Conservation (phyloP, 2,797 vertebrate genomes). For the Labroides dimidiatus region DNA sequence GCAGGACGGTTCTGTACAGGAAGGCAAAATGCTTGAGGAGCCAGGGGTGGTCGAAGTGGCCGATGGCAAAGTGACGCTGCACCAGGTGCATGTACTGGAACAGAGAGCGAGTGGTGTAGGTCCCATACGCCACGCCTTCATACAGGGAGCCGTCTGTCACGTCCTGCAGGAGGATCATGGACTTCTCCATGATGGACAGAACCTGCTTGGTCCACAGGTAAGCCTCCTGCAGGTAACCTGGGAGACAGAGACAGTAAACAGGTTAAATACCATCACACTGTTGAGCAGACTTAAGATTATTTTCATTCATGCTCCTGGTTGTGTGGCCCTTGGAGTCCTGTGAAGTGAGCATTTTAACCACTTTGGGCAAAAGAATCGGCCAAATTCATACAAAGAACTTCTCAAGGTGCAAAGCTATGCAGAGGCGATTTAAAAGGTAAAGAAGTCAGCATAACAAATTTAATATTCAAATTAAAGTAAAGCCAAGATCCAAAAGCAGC, state of each 20-base stretch:
- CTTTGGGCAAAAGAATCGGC: too few relatives aligned
- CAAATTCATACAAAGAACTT: too few relatives aligned
- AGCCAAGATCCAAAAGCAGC: too few relatives aligned
- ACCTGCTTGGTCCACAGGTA: conserved; percentile 98
- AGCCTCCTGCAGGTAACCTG: conserved; percentile 97
- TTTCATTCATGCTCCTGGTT: too few relatives aligned
- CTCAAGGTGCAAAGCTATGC: too few relatives aligned
- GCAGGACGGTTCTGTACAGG: conserved; percentile 95
- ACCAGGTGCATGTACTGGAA: conserved; percentile 98
- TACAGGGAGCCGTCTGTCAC: conserved; percentile 95
- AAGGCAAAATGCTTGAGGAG: conserved; percentile 97
- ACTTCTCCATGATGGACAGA: conserved; percentile 97
- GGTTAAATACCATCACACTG: neutral
- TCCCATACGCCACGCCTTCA: conserved; percentile 97
- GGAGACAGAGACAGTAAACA: neutral
- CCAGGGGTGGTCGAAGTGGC: conserved; percentile 96
- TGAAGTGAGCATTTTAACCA: too few relatives aligned
- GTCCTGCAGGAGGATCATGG: conserved; percentile 93
- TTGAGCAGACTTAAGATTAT: too few relatives aligned
- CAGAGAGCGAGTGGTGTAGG: conserved; percentile 95
- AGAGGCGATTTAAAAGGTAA: too few relatives aligned
- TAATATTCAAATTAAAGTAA: too few relatives aligned
- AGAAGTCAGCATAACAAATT: too few relatives aligned
- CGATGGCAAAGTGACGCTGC: conserved; percentile 94
- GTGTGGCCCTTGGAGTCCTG: too few relatives aligned